Base-by-base conservation (phyloP, 2,113 vertebrate genomes). In the Osmerus mordax region DNA sequence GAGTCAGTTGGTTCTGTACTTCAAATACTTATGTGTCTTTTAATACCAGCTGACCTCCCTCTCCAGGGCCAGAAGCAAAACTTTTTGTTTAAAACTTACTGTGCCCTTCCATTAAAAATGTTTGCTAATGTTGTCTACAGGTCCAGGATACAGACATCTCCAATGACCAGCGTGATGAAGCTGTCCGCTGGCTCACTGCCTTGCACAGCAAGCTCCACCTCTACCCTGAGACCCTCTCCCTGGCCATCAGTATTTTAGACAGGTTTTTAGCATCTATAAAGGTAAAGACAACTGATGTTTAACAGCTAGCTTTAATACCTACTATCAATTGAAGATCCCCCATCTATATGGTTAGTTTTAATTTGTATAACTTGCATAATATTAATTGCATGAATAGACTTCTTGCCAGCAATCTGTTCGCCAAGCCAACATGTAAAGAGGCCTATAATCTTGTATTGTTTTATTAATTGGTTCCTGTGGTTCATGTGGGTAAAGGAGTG, bases 201-300 rank as follows among this genome's bases (percentile, higher is more conserved):
- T 91, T 99, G 80, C 96, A 97, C 78, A 83, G 92, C 81, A 91
- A 91, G 23, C 94, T 96, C 87, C 94, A 93, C 86, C 94, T 99
- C 83, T 96, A 99, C 89, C 97, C 97, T 91, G 97, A 99, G 91
- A 97, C 95, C 1, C 92, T 98, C 74, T 95, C 94, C 88, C 88
- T 98, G 84, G 95, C 96, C 78, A 93, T 98, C 82, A 95, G 94
- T 90, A 94, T 97, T 85, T 89, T 99, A 91, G 97, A 99, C 86
- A 94, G 96, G 83, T 99, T 99, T 92, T 93, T 99, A 82, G 92
- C 94, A 64, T 83, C 94, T 80, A 95, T 99, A 71, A 99, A 98
- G 95, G 97, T 99, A 93, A 92, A 29, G 14, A 15, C 2, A 6
- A 19, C 1, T 3, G 1, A 3, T 60, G 1, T 4, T 28, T 29